These are phyloP conservation scores for Epinotia nisella DNA, from an alignment of 2,888 invertebrate genomes.

Conservation along the genomic window DNA sequence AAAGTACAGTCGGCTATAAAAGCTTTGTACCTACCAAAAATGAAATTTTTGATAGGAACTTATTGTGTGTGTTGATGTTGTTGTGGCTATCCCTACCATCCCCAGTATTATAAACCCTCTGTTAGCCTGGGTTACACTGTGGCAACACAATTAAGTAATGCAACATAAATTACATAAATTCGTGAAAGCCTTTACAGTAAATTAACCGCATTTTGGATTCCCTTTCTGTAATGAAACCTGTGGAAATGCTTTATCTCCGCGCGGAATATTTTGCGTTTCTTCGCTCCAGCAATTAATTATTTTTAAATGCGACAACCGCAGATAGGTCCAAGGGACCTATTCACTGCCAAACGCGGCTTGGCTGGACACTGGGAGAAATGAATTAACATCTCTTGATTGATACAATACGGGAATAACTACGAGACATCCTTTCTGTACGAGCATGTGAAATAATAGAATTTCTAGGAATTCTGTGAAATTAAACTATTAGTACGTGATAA, in stretches of 20 bases:
- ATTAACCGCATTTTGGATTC: slow-evolving; percentile 45
- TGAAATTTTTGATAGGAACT: too few species aligned
- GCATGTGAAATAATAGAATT: background rate
- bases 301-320: slow-evolving; percentile 54
- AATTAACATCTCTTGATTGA: slow-evolving; percentile 14
- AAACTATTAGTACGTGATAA: background rate
- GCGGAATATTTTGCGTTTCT: slow-evolving; percentile 46
- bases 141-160: slow-evolving; percentile 43
- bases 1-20: too few species aligned
- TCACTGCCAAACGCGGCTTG: slow-evolving; percentile 8
- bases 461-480: background rate
- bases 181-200: slow-evolving; percentile 43
- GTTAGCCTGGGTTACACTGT: slow-evolving; percentile 4
- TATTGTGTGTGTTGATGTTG: too few species aligned
- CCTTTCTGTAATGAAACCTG: slow-evolving; percentile 39
- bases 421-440: background rate
- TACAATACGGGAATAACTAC: background rate
- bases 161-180: slow-evolving; percentile 45
- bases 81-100: background rate
- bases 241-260: slow-evolving; percentile 42
- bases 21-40: too few species aligned
- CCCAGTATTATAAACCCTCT: background rate
- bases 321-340: slow-evolving; percentile 44
- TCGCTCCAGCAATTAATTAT: slow-evolving; percentile 54
- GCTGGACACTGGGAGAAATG: slow-evolving; percentile 10